Base-by-base conservation (phyloP, 2,888 invertebrate species). In the Erebia aethiops region DNA sequence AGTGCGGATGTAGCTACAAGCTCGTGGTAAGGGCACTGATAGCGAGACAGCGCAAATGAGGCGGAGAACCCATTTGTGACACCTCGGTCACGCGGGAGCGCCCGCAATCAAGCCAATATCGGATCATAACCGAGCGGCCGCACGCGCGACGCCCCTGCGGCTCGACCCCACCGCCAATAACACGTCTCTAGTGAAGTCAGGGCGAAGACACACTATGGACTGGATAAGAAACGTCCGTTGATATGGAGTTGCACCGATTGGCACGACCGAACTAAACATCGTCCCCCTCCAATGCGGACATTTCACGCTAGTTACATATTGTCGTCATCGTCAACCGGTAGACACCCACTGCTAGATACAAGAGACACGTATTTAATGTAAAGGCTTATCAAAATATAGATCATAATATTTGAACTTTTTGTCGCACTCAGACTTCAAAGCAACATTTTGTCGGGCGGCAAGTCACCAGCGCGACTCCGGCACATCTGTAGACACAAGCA, bases 21-120 rank as follows among this genome's bases (percentile, higher is more conserved):
- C 46, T 46, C 46, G 11, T 46, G 13, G 11, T 46, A 46, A 2
- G 46, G 3, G 13, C 13, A 11, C 43, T 11, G 61, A 62, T 72
- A 72, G 71, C 73, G 69, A 74, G 74, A 72, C 71, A 71, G 74
- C 65, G 73, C 70, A 77, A 79, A 75, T 77, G 78, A 79, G 75
- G 71, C 77, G 74, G 77, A 78, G 78, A 78, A 75, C 75, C 77
- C 76, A 78, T 78, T 79, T 76, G 77, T 77, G 78, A 77, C 78
- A 77, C 78, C 77, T 77, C 78, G 74, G 75, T 73, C 75, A 67
- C 72, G 76, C 54, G 78, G 78, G 79, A 75, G 77, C 74, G 75
- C 75, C 75, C 75, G 74, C 88, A 87, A 90, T 89, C 88, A 87
- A 84, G 83, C 81, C 87, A 83, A 87, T 87, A 89, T 88, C 85